Base-by-base conservation (phyloP, 2,113 vertebrate genomes). In the Hippocampus guttulatus region DNA sequence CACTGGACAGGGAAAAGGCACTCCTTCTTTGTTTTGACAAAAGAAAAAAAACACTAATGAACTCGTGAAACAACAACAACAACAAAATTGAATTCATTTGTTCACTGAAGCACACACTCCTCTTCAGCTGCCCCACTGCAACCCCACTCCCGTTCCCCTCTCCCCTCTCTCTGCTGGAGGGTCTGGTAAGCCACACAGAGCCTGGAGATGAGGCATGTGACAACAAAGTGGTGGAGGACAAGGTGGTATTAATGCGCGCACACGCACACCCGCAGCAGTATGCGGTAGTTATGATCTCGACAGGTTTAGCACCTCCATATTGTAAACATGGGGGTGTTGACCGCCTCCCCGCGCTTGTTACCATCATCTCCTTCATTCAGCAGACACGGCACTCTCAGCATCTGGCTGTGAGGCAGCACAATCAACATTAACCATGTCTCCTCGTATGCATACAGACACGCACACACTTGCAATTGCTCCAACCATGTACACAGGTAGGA, bases 321-420 rank as follows among this genome's bases (percentile, higher is more conserved):
- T 91, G 92, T 92, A 92, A 93, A 92, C 92, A 92, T 85, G 84
- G 76, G 83, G 89, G 88, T 88, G 87, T 89, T 84, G 85, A 86
- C 87, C 86, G 85, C 89, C 87, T 92, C 89, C 89, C 82, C 78
- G 80, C 79, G 92, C 92, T 93, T 91, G 91, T 93, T 92, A 93
- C 92, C 90, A 93, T 92, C 91, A 89, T 91, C 92, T 92, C 89
- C 89, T 91, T 92, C 92, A 92, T 91, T 90, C 92, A 92, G 89
- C 85, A 80, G 81, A 82, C 79, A 77, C 78, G 77, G 84, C 88
- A 89, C 90, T 92, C 92, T 92, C 92, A 92, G 90, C 85, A 64
- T 87, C 91, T 89, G 76, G 81, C 91, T 86, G 91, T 84, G 89
- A 87, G 75, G 85, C 81, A 73, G 73, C 88, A 88, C 91, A 91